Percentiles rank a stretch among this genome's conserved stretches.
phyloP scores from a whole-genome alignment of 2,888 invertebrate species.

The Drosophila borealis region DNA sequence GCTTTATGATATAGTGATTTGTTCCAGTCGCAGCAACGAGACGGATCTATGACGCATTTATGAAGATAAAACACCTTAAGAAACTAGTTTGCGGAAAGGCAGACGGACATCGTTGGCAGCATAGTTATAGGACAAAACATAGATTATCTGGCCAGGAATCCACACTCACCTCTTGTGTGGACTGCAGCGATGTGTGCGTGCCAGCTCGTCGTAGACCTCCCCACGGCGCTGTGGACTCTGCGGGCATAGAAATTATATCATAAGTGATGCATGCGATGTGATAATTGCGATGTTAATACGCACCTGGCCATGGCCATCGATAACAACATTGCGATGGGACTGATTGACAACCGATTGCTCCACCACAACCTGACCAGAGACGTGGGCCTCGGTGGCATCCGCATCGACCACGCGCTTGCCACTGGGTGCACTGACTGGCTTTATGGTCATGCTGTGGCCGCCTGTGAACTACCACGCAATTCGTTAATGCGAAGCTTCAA shows the following conservation, averaged over 20 bases:
- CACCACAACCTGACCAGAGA: conserved; percentile 62
- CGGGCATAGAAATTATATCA: neutral
- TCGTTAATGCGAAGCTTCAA: conserved; percentile 1
- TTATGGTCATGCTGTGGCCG: conserved; percentile 82
- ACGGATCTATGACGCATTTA: no score
- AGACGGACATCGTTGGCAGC: no score
- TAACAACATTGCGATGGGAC: conserved; percentile 83
- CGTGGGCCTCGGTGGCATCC: conserved; percentile 67
- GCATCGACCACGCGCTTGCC: conserved; percentile 74
- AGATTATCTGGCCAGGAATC: neutral
- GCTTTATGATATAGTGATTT: no score
- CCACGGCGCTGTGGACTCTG: conserved; percentile 84
- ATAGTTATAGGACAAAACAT: neutral
- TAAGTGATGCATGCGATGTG: neutral
- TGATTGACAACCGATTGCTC: conserved; percentile 71
- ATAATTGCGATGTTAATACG: conserved; percentile 14
- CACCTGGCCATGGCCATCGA: conserved; percentile 82
- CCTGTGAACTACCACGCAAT: conserved; percentile 26
- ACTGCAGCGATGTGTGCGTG: conserved; percentile 83
- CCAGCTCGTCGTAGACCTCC: conserved; percentile 83
- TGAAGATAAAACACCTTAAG: neutral
- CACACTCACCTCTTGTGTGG: conserved; percentile 82
- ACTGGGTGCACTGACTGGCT: conserved; percentile 81
- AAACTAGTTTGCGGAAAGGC: no score
- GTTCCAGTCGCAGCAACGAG: no score